Percentiles rank a stretch among this genome's conserved stretches.
These are phyloP conservation scores for Porites divaricata DNA, from an alignment of 92 coral and sea anemone genomes.

Conservation along the genomic window DNA sequence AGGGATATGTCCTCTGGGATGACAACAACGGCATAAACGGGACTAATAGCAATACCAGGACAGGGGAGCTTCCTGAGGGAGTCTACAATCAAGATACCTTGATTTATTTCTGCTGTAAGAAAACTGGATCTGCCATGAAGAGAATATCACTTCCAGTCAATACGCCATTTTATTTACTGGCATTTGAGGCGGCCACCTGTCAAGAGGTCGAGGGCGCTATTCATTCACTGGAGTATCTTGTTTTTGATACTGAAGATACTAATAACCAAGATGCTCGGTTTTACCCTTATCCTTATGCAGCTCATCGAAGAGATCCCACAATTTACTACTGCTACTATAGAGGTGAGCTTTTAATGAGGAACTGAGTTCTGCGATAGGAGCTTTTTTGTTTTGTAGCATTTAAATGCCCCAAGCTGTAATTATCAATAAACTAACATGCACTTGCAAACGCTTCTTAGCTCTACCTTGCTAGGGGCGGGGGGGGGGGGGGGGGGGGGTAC, in stretches of 20 bases:
- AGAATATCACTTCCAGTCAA: conserved; percentile 56
- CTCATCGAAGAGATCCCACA: conserved; percentile 16
- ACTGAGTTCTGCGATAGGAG: background rate
- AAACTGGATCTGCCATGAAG: conserved; percentile 26
- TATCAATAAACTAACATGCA: too few species aligned
- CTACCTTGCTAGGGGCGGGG: too few species aligned
- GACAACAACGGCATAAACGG: conserved; percentile 58
- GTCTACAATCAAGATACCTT: conserved; percentile 51
- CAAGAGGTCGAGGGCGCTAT: conserved; percentile 68
- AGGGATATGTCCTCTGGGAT: conserved; percentile 73
- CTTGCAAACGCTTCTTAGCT: too few species aligned
- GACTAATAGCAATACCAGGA: conserved; percentile 41
- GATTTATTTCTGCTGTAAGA: conserved; percentile 56
- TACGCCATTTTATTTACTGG: conserved; percentile 57
- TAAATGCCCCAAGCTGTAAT: background rate
- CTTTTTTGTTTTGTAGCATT: too few species aligned
- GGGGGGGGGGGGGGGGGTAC: too few species aligned
- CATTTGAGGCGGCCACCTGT: conserved; percentile 45
- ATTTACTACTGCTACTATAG: conserved; percentile 63
- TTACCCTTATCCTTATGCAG: conserved; percentile 42
- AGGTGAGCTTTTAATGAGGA: conserved; percentile 36
- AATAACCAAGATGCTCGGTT: conserved; percentile 24
- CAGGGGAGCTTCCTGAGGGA: conserved; percentile 69
- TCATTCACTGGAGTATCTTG: conserved; percentile 46
- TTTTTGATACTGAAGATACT: conserved; percentile 52